A percentile compares a stretch with the other conserved stretches of the same genome.
phyloP scores from a whole-genome alignment of 2,797 vertebrate genomes.

The Carduelis carduelis region DNA sequence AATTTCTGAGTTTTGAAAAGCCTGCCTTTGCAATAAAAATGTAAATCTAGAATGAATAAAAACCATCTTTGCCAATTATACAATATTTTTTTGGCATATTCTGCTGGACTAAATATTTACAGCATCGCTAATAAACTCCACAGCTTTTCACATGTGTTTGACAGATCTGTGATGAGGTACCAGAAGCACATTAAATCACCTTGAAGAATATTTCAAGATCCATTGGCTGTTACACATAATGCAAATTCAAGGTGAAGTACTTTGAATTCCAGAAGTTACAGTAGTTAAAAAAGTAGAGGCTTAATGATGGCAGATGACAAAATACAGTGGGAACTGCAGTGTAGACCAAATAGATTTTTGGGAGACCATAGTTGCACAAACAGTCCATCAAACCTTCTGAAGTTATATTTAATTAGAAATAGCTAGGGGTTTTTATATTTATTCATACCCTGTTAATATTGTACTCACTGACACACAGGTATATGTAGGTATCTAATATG shows the following conservation, averaged over 20 bases:
- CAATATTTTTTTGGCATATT: not conserved
- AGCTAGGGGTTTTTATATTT: not conserved
- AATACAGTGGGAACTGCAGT: not conserved
- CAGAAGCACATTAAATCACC: not conserved
- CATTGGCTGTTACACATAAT: not conserved
- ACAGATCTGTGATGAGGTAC: not conserved
- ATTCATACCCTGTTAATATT: not conserved
- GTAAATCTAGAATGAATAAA: not conserved
- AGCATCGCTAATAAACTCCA: not conserved
- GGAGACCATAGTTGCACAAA: not conserved
- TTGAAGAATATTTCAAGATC: slow-evolving; percentile 7
- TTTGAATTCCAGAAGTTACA: not conserved
- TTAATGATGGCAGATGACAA: not conserved
- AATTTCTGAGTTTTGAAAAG: not conserved
- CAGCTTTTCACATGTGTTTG: not conserved
- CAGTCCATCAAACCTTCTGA: not conserved
- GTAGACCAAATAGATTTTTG: not conserved
- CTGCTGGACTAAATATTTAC: not conserved
- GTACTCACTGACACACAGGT: not conserved
- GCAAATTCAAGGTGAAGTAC: not conserved
- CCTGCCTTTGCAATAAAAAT: slow-evolving; percentile 1
- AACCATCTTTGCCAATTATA: not conserved
- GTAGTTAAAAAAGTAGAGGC: not conserved
- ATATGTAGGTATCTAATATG: not conserved
- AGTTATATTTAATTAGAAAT: not conserved